Percentiles rank a stretch among this genome's conserved stretches.
Conservation (phyloP, 2,888 invertebrate species). For the Macroteleia sp. region DNA sequence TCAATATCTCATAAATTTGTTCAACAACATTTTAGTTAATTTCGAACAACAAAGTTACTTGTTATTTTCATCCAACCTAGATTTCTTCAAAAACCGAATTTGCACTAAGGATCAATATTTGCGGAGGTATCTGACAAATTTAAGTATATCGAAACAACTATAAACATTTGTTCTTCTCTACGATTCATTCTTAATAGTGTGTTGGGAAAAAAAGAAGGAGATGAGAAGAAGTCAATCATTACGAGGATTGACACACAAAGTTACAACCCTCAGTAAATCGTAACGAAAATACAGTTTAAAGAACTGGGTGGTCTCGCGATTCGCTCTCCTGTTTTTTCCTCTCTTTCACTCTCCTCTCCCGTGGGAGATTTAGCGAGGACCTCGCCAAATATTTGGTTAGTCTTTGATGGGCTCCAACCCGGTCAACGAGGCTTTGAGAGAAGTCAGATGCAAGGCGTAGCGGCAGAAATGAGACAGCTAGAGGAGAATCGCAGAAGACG, state of each 20-base stretch:
- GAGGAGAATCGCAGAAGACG: constrained; percentile 49
- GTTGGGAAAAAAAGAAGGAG: background rate
- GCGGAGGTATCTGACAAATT: no score
- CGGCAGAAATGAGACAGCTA: constrained; percentile 47
- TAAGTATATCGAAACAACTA: no score
- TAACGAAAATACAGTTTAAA: constrained; percentile 70
- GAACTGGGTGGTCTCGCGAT: constrained; percentile 66
- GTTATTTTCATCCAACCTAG: no score
- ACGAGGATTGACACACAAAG: constrained; percentile 72
- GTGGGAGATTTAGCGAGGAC: constrained; percentile 70
- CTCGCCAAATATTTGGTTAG: constrained; percentile 83
- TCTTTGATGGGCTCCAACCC: constrained; percentile 69
- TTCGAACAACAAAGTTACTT: no score
- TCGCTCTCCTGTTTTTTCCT: constrained; percentile 13
- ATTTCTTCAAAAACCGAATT: no score
- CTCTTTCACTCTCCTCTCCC: constrained; percentile 45
- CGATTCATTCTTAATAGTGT: background rate
- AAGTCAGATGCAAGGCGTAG: constrained; percentile 28
- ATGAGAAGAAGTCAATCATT: constrained; percentile 34
- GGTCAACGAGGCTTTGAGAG: constrained; percentile 48
- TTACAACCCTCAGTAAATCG: constrained; percentile 56
- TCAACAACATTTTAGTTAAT: no score
- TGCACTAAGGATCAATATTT: no score
- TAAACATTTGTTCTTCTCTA: no score
- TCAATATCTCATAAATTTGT: no score